Evolutionary conservation across 2,113 vertebrate genomes (phyloP), one percentile per base, ranked within the genome.

Genomic region (Beaufortia kweichowensis): DNA sequence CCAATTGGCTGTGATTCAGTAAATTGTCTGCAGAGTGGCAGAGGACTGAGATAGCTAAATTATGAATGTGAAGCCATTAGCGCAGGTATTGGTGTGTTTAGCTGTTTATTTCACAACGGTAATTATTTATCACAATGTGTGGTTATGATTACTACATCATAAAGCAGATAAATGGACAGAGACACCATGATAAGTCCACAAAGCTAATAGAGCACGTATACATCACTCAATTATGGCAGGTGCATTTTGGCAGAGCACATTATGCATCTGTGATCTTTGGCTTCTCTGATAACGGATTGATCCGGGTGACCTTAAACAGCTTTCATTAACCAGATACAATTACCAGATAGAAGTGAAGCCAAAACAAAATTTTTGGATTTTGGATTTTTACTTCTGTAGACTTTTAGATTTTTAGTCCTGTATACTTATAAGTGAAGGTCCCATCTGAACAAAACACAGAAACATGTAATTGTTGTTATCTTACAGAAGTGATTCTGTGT

Each of bases 41-140:
- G 48, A 76, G 53, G 24, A 78, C 63, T 78, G 79, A 81, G 76
- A 79, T 70, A 67, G 77, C 70, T 67, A 48, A 10, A 53, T 83
- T 80, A 84, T 81, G 80, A 84, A 81, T 78, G 79, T 28, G 50
- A 33, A 66, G 31, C 82, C 82, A 86, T 86, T 86, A 86, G 83
- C 56, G 69, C 75, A 77, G 78, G 77, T 73, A 72, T 78, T 43
- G 28, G 46, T 64, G 65, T 43, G 65, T 43, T 79, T 78, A 70
- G 59, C 61, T 77, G 65, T 79, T 82, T 84, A 78, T 82, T 78
- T 68, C 76, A 48, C 26, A 17, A 28, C 59, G 35, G 84, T 78
- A 84, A 86, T 86, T 83, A 83, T 83, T 84, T 74, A 79, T 81
- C 67, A 76, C 55, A 80, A 82, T 83, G 78, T 73, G 75, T 76